phyloP scores from a whole-genome alignment of 2,113 vertebrate species.

The Chaenocephalus aceratus region DNA sequence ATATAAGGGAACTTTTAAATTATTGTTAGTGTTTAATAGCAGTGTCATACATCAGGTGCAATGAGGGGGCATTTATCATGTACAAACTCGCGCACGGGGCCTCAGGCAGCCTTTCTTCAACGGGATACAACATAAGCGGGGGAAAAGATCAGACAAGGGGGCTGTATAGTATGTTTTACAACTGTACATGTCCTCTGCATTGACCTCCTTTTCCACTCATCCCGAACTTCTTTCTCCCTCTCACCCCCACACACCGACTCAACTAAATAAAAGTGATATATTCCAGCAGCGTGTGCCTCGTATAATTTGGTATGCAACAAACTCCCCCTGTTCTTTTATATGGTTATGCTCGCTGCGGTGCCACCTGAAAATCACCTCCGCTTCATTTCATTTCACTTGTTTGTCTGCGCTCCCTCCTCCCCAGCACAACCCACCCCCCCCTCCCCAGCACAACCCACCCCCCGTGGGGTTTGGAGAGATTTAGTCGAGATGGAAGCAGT shows the following conservation, averaged over 20 bases:
- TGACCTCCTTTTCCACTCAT: constrained; percentile 23
- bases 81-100: not conserved
- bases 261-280: constrained; percentile 56
- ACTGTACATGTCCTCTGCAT: constrained; percentile 14
- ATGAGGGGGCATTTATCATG: not conserved
- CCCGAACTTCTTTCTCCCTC: not conserved
- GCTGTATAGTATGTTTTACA: not conserved
- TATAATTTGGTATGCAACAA: constrained; percentile 54
- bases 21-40: constrained; percentile 45
- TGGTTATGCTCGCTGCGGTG: constrained; percentile 31
- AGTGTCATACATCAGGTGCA: not conserved
- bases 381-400: constrained; percentile 66
- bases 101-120: constrained; percentile 24
- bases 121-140: not conserved
- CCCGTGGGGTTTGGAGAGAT: constrained; percentile 40
- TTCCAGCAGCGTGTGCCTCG: constrained; percentile 24
- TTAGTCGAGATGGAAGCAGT: constrained; percentile 54
- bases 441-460: constrained; percentile 25
- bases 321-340: constrained; percentile 33
- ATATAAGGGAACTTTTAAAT: constrained; percentile 41
- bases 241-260: constrained; percentile 9
- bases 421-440: constrained; percentile 8
- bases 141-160: constrained; percentile 26
- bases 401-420: constrained; percentile 40
- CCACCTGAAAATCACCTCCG: constrained; percentile 67